A percentile compares a stretch with the other conserved stretches of the same genome.
These are phyloP conservation scores for Orthonyx spaldingii DNA, from an alignment of 2,113 vertebrate species.

Conservation along the genomic window DNA sequence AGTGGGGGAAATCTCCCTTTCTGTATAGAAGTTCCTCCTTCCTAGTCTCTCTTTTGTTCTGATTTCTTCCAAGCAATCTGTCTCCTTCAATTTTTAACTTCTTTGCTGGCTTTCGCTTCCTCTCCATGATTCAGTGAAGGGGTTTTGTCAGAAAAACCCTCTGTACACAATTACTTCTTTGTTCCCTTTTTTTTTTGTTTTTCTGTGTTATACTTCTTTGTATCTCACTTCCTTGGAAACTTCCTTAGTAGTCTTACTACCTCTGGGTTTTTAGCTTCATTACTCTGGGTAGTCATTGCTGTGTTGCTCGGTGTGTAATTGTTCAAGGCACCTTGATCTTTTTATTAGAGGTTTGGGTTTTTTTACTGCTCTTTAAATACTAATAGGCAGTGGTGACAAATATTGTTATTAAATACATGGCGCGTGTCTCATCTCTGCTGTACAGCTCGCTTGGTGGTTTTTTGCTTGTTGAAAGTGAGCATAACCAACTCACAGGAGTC, in stretches of 20 bases:
- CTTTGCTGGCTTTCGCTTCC: slow-evolving; percentile 58
- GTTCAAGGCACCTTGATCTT: slow-evolving; percentile 39
- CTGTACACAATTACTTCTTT: slow-evolving; percentile 7
- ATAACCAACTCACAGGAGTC: not conserved
- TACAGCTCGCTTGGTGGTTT: not conserved
- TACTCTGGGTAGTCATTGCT: not conserved
- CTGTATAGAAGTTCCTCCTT: slow-evolving; percentile 12
- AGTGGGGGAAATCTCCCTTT: not conserved
- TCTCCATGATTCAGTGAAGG: not conserved
- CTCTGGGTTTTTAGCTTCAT: slow-evolving; percentile 22
- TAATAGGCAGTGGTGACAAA: slow-evolving; percentile 26
- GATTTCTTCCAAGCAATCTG: slow-evolving; percentile 32
- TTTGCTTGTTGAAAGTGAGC: not conserved
- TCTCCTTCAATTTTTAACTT: slow-evolving; percentile 23
- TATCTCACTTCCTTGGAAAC: slow-evolving; percentile 42
- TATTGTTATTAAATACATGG: not conserved
- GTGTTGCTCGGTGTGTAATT: slow-evolving; percentile 2
- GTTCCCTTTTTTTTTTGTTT: not conserved
- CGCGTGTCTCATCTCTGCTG: not conserved
- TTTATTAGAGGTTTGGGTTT: not conserved
- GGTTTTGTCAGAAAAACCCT: slow-evolving; percentile 5
- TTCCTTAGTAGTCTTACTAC: slow-evolving; percentile 16
- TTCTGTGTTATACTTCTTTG: not conserved
- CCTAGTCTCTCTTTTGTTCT: slow-evolving; percentile 47
- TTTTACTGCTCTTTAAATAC: slow-evolving; percentile 41